Evolutionary conservation across 2,888 invertebrate genomes (phyloP).

Genomic region (Lumbricus terrestris): DNA sequence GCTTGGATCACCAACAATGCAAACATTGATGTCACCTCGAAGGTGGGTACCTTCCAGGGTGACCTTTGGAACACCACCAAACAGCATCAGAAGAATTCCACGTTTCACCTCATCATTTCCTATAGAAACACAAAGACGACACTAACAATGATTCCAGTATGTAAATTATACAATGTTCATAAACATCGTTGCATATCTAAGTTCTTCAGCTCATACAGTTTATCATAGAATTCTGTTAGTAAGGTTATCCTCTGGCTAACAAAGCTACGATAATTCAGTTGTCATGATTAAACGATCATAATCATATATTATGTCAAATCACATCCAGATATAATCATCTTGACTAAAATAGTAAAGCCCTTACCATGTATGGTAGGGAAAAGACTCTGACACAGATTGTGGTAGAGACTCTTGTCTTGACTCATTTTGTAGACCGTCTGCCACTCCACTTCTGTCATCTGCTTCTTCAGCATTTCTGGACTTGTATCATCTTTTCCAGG

Average conservation of each 20-base stretch:
- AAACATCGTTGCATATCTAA: background rate
- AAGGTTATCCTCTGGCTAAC: no score
- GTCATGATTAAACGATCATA: no score
- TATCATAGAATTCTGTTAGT: no score
- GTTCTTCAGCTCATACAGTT: background rate
- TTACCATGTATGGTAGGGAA: conserved; percentile 90
- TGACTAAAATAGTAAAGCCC: conserved; percentile 11
- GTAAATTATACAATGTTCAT: background rate
- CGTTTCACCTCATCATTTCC: conserved; percentile 91
- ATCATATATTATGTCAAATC: no score
- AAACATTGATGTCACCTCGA: conserved; percentile 94
- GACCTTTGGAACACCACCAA: conserved; percentile 93
- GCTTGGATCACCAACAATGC: conserved; percentile 97
- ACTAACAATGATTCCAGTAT: background rate
- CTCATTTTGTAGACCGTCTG: conserved; percentile 94
- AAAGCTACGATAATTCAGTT: no score
- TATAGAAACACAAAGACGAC: conserved; percentile 35
- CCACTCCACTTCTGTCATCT: conserved; percentile 80
- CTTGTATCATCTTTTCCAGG: conserved; percentile 82
- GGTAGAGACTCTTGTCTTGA: conserved; percentile 82
- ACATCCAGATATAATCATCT: no score
- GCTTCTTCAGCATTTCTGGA: conserved; percentile 85
- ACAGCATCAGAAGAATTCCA: conserved; percentile 85
- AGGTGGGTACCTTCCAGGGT: conserved; percentile 87
- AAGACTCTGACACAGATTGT: conserved; percentile 83